A percentile compares a stretch with the other conserved stretches of the same genome.
Evolutionary conservation across 2,888 invertebrate species (phyloP).

Genomic region (Brachyopa scutellaris): DNA sequence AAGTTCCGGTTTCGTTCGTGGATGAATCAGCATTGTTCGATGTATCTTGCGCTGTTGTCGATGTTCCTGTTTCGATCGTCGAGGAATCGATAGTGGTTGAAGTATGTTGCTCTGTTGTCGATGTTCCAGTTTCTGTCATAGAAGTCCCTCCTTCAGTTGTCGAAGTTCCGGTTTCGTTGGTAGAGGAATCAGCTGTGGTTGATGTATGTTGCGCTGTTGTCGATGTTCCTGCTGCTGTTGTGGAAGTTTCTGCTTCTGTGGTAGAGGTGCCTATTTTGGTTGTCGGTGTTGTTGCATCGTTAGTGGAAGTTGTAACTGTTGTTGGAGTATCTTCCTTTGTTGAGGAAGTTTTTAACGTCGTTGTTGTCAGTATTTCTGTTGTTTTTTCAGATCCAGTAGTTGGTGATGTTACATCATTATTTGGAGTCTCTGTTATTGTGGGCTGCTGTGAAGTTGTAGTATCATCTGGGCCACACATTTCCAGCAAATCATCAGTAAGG

Average conservation of each 20-base stretch:
- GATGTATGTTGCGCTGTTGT: too few relatives aligned
- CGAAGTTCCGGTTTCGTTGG: too few relatives aligned
- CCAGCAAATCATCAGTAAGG: background rate
- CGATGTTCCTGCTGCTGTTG: too few relatives aligned
- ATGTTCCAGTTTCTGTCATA: background rate
- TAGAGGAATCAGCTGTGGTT: too few relatives aligned
- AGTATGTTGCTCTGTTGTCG: background rate
- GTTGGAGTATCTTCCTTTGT: background rate
- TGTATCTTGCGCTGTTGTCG: too few relatives aligned
- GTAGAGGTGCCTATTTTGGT: too few relatives aligned
- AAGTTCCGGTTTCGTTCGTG: background rate
- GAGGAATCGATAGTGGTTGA: background rate
- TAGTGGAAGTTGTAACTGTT: background rate
- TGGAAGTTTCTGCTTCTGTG: background rate
- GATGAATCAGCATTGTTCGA: too few relatives aligned
- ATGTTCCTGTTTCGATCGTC: background rate
- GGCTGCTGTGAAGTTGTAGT: background rate
- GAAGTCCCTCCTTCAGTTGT: background rate
- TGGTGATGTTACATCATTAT: too few relatives aligned
- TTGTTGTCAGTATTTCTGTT: too few relatives aligned
- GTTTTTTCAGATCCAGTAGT: too few relatives aligned
- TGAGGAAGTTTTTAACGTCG: too few relatives aligned
- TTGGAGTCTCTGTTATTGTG: background rate
- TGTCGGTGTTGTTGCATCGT: too few relatives aligned
- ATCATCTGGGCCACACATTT: conserved; percentile 18